Evolutionary conservation across 2,113 vertebrate species (phyloP), one percentile per base, ranked within the genome.

Genomic region (Chloroceryle aenea): DNA sequence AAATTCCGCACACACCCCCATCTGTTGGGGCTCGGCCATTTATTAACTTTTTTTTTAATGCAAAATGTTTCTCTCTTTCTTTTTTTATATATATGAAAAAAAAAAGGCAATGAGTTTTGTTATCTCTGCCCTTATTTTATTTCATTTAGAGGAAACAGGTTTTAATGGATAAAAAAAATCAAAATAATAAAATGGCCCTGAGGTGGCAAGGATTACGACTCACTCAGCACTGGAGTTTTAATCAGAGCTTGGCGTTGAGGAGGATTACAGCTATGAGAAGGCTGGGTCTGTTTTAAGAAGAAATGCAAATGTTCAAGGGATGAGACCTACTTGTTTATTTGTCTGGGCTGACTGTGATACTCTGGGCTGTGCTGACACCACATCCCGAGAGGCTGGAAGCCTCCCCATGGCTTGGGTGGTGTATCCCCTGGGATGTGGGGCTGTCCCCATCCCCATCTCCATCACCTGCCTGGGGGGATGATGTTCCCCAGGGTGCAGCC

Each of bases 21-120:
- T 96, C 97, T 98, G 97, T 89, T 92, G 94, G 97, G 98, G 97
- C 93, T 96, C 34, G 97, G 97, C 95, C 97, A 95, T 95, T 97
- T 97, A 97, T 96, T 97, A 96, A 96, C 93, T 95, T 97, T 96
- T 81, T 80, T 85, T 81, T 71, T 7, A 3, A 78, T 86, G 90
- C 74, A 43, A 91, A 95, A 72, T 80, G 40, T 84, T 96, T 74
- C 53, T 87, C n/a, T n/a, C n/a, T n/a, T 92, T 75, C 43, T 92
- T 83, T 47, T 74, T 64, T 64, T 72, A 53, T 36, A 47, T 59
- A 42, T 82, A 68, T 30, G 43, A 86, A 90, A 95, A 92, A 86
- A 40, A 86, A 90, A 95, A 92, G 84, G 69, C 85, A 86, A 62
- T 85, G 73, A 93, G 52, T 82, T 97, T 88, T 69, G 79, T 92